Evolutionary conservation across 1,140 invertebrate species (phyloP), one percentile per base, ranked within the genome.

Genomic region (Cherax quadricarinatus): DNA sequence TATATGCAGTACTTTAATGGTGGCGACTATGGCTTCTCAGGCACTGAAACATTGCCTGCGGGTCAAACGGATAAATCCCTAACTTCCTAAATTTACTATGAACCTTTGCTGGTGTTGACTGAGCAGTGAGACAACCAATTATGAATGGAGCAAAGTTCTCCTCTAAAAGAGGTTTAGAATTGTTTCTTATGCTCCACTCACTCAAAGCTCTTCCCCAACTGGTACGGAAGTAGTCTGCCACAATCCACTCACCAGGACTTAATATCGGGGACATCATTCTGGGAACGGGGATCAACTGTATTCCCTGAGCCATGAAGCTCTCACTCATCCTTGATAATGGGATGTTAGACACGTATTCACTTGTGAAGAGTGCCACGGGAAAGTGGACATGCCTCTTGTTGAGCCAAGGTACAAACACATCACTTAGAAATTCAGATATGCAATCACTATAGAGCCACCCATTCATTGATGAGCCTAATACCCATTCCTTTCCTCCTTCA

Each of bases 401-500:
- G n/a, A 91, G 90, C 90, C 90, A 91, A 21, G 90, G 90, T 2
- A 91, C 85, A 51, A 91, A 87, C 18, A 86, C 90, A 70, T 91
- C 90, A 81, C 84, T 86, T 1, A 91, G 84, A 87, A 91, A 91
- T 30, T 91, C 90, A 5, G 79, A 49, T 14, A 91, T 80, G 16
- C 90, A 91, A 57, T 91, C 90, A 49, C 84, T 53, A 24, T 86
- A 86, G 41, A 91, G 85, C 90, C 90, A 91, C 2, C 90, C 90
- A 53, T 91, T 91, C 53, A 78, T 53, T 24, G 90, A 91, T n/a
- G 90, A 91, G 6, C 90, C 90, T 12, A 91, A 62, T 10, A 91
- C 90, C 90, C 90, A 91, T 10, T 91, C 90, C n/a, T 57, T 62
- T 10, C 90, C 84, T 49, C 83, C 84, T n/a, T 62, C 18, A 4